These are phyloP conservation scores for Tamandua tetradactyla DNA, from an alignment of 2,797 vertebrate species.

Conservation along the genomic window DNA sequence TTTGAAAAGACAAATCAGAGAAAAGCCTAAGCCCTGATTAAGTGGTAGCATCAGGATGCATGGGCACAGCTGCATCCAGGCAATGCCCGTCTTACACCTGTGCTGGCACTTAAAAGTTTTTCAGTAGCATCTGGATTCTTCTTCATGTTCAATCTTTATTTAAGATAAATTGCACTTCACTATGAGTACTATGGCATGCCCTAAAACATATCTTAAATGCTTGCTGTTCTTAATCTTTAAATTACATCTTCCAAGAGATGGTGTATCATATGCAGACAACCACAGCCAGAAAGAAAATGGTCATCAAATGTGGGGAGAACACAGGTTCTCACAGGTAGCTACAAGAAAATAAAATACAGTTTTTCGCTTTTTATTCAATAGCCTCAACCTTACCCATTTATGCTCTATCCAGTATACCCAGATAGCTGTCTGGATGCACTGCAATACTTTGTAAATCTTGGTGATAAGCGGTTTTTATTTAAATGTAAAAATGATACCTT, in stretches of 20 bases:
- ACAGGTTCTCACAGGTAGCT: neutral
- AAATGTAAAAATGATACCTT: constrained; percentile 73
- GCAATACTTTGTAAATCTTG: constrained; percentile 28
- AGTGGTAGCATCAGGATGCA: neutral
- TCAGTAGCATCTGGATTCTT: neutral
- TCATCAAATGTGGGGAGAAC: neutral
- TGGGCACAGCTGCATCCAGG: accelerated
- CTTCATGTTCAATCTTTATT: neutral
- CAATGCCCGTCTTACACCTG: neutral
- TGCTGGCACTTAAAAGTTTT: neutral
- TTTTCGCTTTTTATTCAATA: neutral
- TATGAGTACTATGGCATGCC: neutral
- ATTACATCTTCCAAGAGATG: neutral
- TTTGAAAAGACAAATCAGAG: neutral
- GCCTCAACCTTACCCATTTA: neutral
- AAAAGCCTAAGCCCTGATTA: neutral
- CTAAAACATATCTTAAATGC: neutral
- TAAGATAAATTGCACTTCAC: neutral
- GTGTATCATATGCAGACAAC: neutral
- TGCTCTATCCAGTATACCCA: neutral
- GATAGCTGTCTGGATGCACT: neutral
- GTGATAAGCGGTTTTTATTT: constrained; percentile 70
- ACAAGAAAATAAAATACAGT: neutral
- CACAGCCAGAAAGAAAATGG: neutral
- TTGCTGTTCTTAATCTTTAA: constrained; percentile 29